Base-by-base conservation (phyloP, 2,113 vertebrate genomes). In the Edolisoma coerulescens region DNA sequence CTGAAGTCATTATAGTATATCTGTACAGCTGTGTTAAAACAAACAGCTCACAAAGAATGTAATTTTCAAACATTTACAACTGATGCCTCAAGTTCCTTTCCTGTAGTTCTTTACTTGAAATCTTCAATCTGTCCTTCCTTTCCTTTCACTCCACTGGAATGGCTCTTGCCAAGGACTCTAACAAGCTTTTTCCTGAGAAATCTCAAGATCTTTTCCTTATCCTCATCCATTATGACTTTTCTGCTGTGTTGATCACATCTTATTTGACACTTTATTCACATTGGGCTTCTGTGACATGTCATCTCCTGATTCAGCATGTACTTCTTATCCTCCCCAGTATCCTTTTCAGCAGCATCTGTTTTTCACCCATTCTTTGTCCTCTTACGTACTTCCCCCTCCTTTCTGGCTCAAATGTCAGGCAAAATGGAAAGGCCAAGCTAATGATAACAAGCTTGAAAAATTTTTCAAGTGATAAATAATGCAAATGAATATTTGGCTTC, bases 11-110 rank as follows among this genome's bases (percentile, higher is more conserved):
- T 90, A 94, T n/a, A 93, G 57, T 71, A 69, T 93, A 92, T 96
- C 93, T 76, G 87, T 96, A 89, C 95, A 95, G 96, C 96, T 96
- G 94, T 85, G 94, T 91, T 96, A 95, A 93, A 97, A 89, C 95
- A 97, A 97, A 95, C 95, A 96, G 84, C 84, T 96, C 91, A 91
- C 87, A 93, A 97, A 95, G 89, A 97, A 97, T 95, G 95, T 83
- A 90, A 86, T 92, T 97, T 95, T 95, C 93, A 96, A 97, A 97
- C 95, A 95, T 95, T 96, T 93, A 96, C 81, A 94, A 94, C 84
- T 65, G 77, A 95, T 93, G 94, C 93, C 78, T 96, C 70, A 87
- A 96, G 91, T 94, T 96, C 77, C 77, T 96, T 94, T 96, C 95
- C 94, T 95, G 93, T 71, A 89, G 87, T 87, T 91, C 93, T 95